Evolutionary conservation across 2,888 invertebrate genomes (phyloP), one percentile per base, ranked within the genome.

Genomic region (Cantharis flavilabris): DNA sequence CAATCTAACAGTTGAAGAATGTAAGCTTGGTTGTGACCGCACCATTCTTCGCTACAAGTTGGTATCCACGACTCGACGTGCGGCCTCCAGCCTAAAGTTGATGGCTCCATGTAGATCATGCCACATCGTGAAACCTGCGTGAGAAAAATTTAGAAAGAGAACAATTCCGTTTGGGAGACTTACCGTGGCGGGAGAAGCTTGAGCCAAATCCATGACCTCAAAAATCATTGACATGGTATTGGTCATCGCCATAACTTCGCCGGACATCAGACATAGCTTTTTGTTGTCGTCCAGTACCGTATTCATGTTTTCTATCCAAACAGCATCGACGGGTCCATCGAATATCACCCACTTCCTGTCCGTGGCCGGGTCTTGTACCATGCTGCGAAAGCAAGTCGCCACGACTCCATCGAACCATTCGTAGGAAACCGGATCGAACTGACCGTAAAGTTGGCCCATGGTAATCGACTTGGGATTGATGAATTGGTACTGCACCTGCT

Each of bases 381-480:
- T 94, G 85, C 92, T 90, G 84, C 97, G 89, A 88, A 95, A 96
- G 88, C 94, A 93, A 3, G 92, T 93, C 0, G 96, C 94, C 49
- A 95, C 93, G 30, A 98, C 93, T 7, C 97, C 97, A 87, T 97
- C 97, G 0, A 93, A 94, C 96, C 97, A 97, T 89, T 98, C 97
- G 83, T 96, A 96, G 0, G 97, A 96, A 69, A 88, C 83, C 0
- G 95, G 95, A 90, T 98, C 97, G 87, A 97, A 97, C 80, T 95
- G 94, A 1, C 98, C 98, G 86, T 97, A 98, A 16, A 98, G 89
- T 86, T 97, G 97, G 11, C 96, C 96, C 93, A 97, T 95, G 1
- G 97, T 97, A 71, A 98, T 94, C 0, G 97, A 92, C 89, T 98
- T 98, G 0, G 98, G 98, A 89, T 98, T 98, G 71, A 98, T 92